phyloP scores from a whole-genome alignment of 1,140 invertebrate genomes.

The Dendrolimus punctatus region DNA sequence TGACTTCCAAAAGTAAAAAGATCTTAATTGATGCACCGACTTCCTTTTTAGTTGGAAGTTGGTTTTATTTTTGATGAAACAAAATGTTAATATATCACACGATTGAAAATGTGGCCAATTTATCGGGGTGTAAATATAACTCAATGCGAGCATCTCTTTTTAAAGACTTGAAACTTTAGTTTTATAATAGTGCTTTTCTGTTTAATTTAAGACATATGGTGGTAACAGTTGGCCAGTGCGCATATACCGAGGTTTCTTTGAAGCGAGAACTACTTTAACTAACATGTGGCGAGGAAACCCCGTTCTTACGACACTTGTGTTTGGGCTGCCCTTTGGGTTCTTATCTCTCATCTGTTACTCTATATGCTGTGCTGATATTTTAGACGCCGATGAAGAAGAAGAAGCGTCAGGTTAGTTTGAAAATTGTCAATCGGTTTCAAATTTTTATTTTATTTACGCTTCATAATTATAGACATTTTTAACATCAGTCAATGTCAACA shows the following conservation, averaged over 20 bases:
- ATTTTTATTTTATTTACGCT: not conserved
- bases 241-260: constrained; percentile 84
- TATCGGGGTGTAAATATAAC: too few relatives aligned
- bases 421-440: not conserved
- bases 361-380: constrained; percentile 93
- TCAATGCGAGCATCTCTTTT: too few relatives aligned
- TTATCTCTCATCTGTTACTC: constrained; percentile 95
- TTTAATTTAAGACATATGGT: constrained; percentile 78
- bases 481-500: not conserved
- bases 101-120: too few relatives aligned
- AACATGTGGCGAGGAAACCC: constrained; percentile 95
- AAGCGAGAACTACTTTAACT: constrained; percentile 79
- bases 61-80: too few relatives aligned
- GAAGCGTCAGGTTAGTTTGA: constrained; percentile 64
- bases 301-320: constrained; percentile 88
- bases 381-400: constrained; percentile 88
- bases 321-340: constrained; percentile 92
- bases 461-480: not conserved
- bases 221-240: constrained; percentile 83
- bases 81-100: too few relatives aligned
- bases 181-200: too few relatives aligned
- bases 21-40: too few relatives aligned
- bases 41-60: too few relatives aligned
- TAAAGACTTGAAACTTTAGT: too few relatives aligned
- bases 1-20: too few relatives aligned